Base-by-base conservation (phyloP, 2,797 vertebrate genomes). In the Epinephelus coioides region DNA sequence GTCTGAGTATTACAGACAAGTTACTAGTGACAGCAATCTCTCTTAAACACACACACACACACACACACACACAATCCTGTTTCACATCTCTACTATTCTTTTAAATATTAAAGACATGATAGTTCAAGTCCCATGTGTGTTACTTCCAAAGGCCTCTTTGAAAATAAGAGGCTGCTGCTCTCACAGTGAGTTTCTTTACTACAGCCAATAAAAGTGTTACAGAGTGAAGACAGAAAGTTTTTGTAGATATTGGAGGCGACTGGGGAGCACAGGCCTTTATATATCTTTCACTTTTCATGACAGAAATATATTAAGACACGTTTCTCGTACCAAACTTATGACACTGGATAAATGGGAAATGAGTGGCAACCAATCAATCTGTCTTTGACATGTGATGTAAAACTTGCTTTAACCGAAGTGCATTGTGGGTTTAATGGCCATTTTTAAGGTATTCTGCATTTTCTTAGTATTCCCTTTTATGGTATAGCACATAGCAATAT, bases 151-250 rank as follows among this genome's bases (percentile, higher is more conserved):
- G 76, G 72, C 55, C 44, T 75, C 77, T 80, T 69, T 57, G 54
- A 74, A 83, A 73, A 72, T 59, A 69, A 66, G 34, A 62, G 54
- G 12, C 60, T 38, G 63, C 64, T 44, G 19, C 59, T 69, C 59
- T 34, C 70, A 18, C 40, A 23, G 53, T 44, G 44, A 68, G 44
- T 55, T 72, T 69, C 70, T 69, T 76, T 66, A 66, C 61, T 65
- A 55, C 62, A 49, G 61, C 60, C 64, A 67, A 62, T 79, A 59
- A 79, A 81, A 85, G 61, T 64, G 51, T 76, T 76, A 69, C 47
- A 73, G 40, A 63, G 68, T 43, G 55, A 44, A 72, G 23, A 23
- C 40, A 25, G 38, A 63, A 46, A 15, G 14, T 59, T 69, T 73
- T n/a, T 60, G 69, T 73, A 63, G 53, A 69, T 64, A 73, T n/a